Evolutionary conservation across 2,797 vertebrate genomes (phyloP), one percentile per base, ranked within the genome.

Genomic region (Pterois miles): DNA sequence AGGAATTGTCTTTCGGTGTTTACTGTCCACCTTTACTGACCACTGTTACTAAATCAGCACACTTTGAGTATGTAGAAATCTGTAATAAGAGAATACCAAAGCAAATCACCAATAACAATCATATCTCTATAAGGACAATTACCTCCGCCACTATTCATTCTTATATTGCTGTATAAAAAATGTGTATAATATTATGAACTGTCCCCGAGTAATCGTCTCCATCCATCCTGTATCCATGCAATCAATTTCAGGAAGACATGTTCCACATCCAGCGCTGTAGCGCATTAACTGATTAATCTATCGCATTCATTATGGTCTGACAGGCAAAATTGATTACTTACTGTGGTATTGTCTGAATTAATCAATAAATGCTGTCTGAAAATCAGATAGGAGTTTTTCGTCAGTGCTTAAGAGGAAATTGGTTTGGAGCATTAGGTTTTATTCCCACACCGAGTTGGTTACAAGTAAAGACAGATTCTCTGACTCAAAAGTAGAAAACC

Each of bases 241-340:
- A 75, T 80, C 60, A 14, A 73, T 84, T 36, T 46, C 75, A 57
- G 25, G 65, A 27, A 54, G 70, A 69, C n/a, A 62, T 8, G 16
- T 9, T 57, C 27, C 16, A 48, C 16, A 2, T 46, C 54, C n/a
- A 4, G 36, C 1, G 4, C 31, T 16, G 53, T 4, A 27, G 16
- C 22, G 29, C 8, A 75, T 82, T 78, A 86, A 65, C 20, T 68
- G 79, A 82, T 87, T 85, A 81, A 83, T 79, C 74, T 52, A 4
- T 9, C 20, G 40, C 60, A 50, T 74, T 81, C 12, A 65, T 80
- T 69, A 74, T 6, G 0, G 22, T 64, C 71, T 33, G 73, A 65
- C 53, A 29, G 71, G 65, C 34, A 5, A 25, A 71, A 60, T 10
- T 56, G 69, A 86, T 87, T 75, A 80, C 65, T 69, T 22, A 56